Conservation (phyloP, 2,797 vertebrate genomes). For the Sebastes steindachneri region DNA sequence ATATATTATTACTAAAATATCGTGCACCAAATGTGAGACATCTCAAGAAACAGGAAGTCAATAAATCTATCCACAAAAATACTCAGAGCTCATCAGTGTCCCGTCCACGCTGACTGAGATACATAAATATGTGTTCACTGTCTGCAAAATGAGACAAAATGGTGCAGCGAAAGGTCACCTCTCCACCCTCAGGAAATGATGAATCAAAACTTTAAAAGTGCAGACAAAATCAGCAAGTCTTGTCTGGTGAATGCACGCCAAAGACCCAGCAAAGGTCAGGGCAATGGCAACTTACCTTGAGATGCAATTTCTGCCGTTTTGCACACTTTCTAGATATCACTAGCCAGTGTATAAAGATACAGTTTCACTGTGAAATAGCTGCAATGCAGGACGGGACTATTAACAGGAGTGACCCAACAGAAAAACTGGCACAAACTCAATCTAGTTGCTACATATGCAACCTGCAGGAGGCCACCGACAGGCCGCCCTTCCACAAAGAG, state of each 20-base stretch:
- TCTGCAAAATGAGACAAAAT: slow-evolving; percentile 12
- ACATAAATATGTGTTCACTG: not conserved
- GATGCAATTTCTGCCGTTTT: not conserved
- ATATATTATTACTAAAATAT: not conserved
- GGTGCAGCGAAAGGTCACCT: slow-evolving; percentile 19
- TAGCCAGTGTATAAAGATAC: too few species aligned
- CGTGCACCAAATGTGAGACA: not conserved
- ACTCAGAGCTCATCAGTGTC: not conserved
- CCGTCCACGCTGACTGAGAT: not conserved
- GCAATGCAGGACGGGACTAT: not conserved
- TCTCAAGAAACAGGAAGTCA: slow-evolving; percentile 8
- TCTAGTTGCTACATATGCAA: not conserved
- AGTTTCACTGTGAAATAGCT: not conserved
- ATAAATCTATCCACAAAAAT: not conserved
- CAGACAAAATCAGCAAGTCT: not conserved
- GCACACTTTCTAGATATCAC: too few species aligned
- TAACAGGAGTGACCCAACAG: not conserved
- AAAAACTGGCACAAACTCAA: not conserved
- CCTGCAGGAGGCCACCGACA: not conserved
- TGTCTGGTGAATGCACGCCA: not conserved
- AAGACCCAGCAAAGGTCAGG: not conserved
- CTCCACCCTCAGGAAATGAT: slow-evolving; percentile 10
- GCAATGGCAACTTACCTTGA: not conserved
- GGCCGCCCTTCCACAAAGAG: not conserved
- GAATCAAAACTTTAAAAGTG: slow-evolving; percentile 19